Evolutionary conservation across 1,140 invertebrate genomes (phyloP), one percentile per base, ranked within the genome.

Genomic region (Eciton burchellii): DNA sequence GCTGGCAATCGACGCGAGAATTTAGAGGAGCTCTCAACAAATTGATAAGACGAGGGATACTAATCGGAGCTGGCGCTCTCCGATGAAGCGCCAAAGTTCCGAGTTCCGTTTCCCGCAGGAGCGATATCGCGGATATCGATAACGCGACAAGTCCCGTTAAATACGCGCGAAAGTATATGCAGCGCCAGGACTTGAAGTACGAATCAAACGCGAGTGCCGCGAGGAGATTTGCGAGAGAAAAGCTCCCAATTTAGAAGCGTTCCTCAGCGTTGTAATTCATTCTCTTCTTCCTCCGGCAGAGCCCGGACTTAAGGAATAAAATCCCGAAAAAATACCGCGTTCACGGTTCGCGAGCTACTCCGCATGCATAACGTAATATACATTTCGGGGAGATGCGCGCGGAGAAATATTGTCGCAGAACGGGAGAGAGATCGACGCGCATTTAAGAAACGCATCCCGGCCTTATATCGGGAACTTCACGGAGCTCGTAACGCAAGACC

Each of bases 31-130:
- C n/a, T n/a, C 29, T 72, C 14, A 21, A 41, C 9, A n/a, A 57
- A 72, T 57, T 72, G 52, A 72, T 72, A 72, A 71, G 26, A 56
- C 14, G 68, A 57, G n/a, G 11, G 29, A 9, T 72, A 72, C 21
- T 59, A 59, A 59, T 26, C 29, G 41, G 19, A 6, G 29, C 3
- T 26, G 35, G 12, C n/a, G 6, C 57, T 59, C 59, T 43, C 14
- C 35, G 14, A 57, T 72, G 41, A 57, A 35, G 35, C 35, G 35
- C 1, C 24, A 72, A 56, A n/a, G n/a, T n/a, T n/a, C n/a, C n/a
- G n/a, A n/a, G n/a, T n/a, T 19, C 21, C 24, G 35, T 71, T 16
- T 43, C 26, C 16, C 12, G 24, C 57, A 12, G 19, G 16, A 29
- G 43, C 21, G 57, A 70, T 19, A 26, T 35, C 26, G 26, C 26